Evolutionary conservation across 2,888 invertebrate genomes (phyloP).

Genomic region (Morpho achilles): DNA sequence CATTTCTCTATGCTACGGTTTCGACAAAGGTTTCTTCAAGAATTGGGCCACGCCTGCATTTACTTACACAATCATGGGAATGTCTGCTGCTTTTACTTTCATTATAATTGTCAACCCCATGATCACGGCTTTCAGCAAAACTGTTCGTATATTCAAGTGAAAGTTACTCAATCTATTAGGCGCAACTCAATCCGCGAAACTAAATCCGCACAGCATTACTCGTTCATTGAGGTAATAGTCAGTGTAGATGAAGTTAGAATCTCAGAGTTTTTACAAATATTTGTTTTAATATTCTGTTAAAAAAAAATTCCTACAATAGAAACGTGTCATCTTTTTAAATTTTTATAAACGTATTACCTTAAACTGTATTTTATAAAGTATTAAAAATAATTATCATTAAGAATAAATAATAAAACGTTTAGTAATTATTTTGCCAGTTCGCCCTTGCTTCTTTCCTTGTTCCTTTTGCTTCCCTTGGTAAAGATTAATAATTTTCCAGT

Average conservation of each 20-base stretch:
- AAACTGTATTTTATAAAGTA: too few species aligned
- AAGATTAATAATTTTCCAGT: too few species aligned
- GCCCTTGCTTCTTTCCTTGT: too few species aligned
- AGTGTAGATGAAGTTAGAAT: slow-evolving; percentile 2
- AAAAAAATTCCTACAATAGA: not conserved
- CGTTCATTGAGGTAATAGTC: too few species aligned
- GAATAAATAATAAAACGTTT: too few species aligned
- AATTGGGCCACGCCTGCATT: slow-evolving; percentile 39
- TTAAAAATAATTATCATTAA: too few species aligned
- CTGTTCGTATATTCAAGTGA: slow-evolving; percentile 18
- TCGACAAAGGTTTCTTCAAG: slow-evolving; percentile 44
- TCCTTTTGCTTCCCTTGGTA: too few species aligned
- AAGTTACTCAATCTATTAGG: not conserved
- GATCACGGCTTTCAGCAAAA: slow-evolving; percentile 40
- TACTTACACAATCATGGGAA: slow-evolving; percentile 37
- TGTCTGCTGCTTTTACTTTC: slow-evolving; percentile 38
- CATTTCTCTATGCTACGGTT: slow-evolving; percentile 47
- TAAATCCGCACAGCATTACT: too few species aligned
- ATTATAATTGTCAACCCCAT: slow-evolving; percentile 49
- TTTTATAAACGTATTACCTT: too few species aligned
- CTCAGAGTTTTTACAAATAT: slow-evolving; percentile 4
- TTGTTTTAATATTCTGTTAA: not conserved
- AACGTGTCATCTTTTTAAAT: too few species aligned
- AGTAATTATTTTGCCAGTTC: too few species aligned
- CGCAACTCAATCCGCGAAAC: too few species aligned